phyloP scores from a whole-genome alignment of 2,113 vertebrate genomes.

The Callipepla californica region DNA sequence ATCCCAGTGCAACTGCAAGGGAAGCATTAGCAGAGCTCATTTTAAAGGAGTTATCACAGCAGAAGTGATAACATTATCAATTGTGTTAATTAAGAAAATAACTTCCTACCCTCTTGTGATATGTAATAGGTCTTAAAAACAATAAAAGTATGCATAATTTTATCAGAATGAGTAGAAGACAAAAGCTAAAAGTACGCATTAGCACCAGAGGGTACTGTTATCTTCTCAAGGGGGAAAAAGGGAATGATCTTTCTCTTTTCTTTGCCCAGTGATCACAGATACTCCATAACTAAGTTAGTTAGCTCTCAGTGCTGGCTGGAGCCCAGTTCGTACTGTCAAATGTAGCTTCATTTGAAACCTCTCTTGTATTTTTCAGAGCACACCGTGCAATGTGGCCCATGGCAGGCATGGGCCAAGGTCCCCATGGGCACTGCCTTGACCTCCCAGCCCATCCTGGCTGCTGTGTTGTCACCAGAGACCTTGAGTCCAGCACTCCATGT shows the following conservation, averaged over 20 bases:
- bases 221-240: background rate
- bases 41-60: background rate
- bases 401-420: background rate
- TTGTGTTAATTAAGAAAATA: background rate
- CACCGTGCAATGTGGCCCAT: fast-evolving
- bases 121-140: background rate
- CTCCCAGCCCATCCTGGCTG: background rate
- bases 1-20: background rate
- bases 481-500: fast-evolving
- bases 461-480: fast-evolving
- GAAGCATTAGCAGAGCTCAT: background rate
- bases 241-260: background rate
- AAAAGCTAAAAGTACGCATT: background rate
- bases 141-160: background rate
- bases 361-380: background rate
- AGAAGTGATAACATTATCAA: background rate
- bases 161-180: background rate
- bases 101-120: background rate
- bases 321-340: background rate
- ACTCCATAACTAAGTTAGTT: background rate
- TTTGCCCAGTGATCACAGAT: background rate
- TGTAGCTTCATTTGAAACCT: background rate
- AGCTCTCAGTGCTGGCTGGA: background rate
- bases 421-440: fast-evolving
- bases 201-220: background rate